Conservation (phyloP, 2,797 vertebrate species). For the Serranus cabrilla region DNA sequence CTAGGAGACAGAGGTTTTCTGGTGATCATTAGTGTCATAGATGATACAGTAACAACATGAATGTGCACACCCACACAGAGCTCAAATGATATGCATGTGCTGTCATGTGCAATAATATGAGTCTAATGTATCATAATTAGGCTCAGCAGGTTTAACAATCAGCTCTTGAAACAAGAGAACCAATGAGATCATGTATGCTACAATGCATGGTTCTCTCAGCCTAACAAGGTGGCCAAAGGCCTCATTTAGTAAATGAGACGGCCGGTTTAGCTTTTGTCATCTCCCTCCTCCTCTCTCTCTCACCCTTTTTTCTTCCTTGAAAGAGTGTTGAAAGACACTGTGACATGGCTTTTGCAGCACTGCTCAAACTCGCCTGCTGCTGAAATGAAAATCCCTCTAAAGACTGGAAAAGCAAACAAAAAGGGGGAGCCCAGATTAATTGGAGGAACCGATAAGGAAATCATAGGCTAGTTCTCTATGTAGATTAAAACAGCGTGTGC, state of each 20-base stretch:
- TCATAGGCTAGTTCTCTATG: slow-evolving; percentile 26
- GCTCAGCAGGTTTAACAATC: slow-evolving; percentile 74
- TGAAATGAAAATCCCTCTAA: slow-evolving; percentile 30
- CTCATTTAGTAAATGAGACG: slow-evolving; percentile 73
- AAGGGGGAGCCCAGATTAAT: slow-evolving; percentile 41
- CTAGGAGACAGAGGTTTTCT: slow-evolving; percentile 9
- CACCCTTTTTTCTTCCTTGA: slow-evolving; percentile 10
- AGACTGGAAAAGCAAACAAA: slow-evolving; percentile 40
- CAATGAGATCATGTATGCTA: slow-evolving; percentile 52
- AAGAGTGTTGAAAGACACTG: slow-evolving; percentile 51
- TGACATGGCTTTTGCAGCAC: slow-evolving; percentile 31
- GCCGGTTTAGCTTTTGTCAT: slow-evolving; percentile 51
- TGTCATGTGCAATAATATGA: slow-evolving; percentile 52
- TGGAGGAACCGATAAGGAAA: slow-evolving; percentile 21
- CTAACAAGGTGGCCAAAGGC: slow-evolving; percentile 63
- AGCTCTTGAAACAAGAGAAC: slow-evolving; percentile 55
- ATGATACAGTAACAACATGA: slow-evolving; percentile 20
- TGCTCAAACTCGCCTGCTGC: not conserved
- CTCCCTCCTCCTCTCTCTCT: not conserved
- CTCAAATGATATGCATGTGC: slow-evolving; percentile 24
- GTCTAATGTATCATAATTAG: slow-evolving; percentile 71
- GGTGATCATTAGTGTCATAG: slow-evolving; percentile 24
- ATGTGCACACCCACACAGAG: slow-evolving; percentile 13
- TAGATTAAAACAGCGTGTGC: slow-evolving; percentile 32
- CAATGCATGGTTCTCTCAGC: slow-evolving; percentile 39